These are phyloP conservation scores for Drosophila dives DNA, from an alignment of 2,888 invertebrate genomes.

Conservation along the genomic window DNA sequence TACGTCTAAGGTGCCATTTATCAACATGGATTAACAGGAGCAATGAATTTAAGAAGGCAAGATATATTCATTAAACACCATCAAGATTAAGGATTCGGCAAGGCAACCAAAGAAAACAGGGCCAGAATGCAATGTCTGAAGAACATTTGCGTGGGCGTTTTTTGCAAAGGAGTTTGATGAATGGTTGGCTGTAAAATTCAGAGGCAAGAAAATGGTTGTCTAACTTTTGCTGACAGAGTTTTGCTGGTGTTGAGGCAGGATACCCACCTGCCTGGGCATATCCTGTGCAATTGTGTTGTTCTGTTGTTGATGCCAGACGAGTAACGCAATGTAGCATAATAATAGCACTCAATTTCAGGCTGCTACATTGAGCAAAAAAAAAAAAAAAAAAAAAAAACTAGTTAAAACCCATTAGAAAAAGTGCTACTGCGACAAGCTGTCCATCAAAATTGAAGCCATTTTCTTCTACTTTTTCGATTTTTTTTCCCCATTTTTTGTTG, in stretches of 20 bases:
- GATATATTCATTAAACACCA: conserved; percentile 20
- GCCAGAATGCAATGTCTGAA: conserved; percentile 31
- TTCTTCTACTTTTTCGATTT: not conserved
- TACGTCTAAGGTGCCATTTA: conserved; percentile 57
- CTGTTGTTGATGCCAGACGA: not conserved
- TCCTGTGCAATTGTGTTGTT: conserved; percentile 12
- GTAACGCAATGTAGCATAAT: conserved; percentile 3
- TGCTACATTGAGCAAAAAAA: conserved; percentile 12
- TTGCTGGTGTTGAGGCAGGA: not conserved
- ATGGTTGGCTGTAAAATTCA: conserved; percentile 57
- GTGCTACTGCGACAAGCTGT: conserved; percentile 46
- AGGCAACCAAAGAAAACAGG: not conserved
- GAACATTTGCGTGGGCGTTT: conserved; percentile 1
- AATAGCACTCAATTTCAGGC: conserved; percentile 44
- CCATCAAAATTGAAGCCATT: conserved; percentile 47
- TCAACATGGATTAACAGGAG: conserved; percentile 69
- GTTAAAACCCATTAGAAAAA: conserved; percentile 56
- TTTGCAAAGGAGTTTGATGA: conserved; percentile 61
- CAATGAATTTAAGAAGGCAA: conserved; percentile 70
- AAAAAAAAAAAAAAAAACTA: too few species aligned
- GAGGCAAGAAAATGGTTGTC: conserved; percentile 24
- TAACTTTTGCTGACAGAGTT: conserved; percentile 15
- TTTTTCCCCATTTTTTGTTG: not conserved
- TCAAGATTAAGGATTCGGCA: not conserved
- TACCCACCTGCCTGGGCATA: not conserved